Conservation (phyloP, 2,797 vertebrate species). For the Eulemur mongoz region DNA sequence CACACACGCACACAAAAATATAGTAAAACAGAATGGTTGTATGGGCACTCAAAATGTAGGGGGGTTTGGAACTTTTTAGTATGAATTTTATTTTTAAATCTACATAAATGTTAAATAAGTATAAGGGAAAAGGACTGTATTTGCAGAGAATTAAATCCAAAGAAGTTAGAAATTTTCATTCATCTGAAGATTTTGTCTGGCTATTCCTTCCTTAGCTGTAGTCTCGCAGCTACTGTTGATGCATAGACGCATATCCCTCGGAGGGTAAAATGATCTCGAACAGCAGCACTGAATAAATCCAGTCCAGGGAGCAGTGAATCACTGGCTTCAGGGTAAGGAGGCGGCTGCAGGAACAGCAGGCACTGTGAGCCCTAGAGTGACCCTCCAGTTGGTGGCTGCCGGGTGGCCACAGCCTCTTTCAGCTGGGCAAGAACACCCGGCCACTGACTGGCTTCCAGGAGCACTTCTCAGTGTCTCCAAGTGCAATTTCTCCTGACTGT, state of each 20-base stretch:
- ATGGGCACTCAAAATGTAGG: background rate
- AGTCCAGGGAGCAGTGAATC: constrained; percentile 82
- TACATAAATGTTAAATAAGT: background rate
- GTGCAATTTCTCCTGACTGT: background rate
- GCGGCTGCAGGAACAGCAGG: background rate
- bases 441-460: background rate
- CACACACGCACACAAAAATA: background rate
- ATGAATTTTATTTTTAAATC: constrained; percentile 43
- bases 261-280: constrained; percentile 85
- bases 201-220: constrained; percentile 82
- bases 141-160: background rate
- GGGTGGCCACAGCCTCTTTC: constrained; percentile 45
- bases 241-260: constrained; percentile 89
- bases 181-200: constrained; percentile 47
- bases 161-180: constrained; percentile 48
- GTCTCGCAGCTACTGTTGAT: constrained; percentile 83
- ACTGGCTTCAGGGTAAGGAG: constrained; percentile 75
- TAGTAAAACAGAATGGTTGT: background rate
- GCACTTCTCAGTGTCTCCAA: background rate
- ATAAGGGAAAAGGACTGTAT: background rate
- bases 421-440: background rate
- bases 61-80: background rate
- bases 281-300: constrained; percentile 84
- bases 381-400: background rate
- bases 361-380: background rate